Percentiles rank a stretch among this genome's conserved stretches.
phyloP scores from a whole-genome alignment of 2,888 invertebrate genomes.

The Himalopsyche anomala region DNA sequence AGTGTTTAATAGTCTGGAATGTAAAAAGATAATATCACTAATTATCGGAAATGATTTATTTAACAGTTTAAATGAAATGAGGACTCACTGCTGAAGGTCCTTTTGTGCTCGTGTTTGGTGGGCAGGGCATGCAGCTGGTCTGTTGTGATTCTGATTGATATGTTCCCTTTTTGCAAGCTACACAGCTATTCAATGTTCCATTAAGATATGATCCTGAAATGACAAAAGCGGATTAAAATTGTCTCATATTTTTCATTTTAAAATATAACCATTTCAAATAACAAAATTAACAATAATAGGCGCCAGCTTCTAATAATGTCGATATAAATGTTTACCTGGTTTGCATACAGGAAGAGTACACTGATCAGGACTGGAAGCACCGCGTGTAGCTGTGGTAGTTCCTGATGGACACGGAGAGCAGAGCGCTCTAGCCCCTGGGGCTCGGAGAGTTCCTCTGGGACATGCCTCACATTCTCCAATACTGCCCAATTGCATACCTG shows the following conservation, averaged over 20 bases:
- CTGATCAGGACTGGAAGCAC: conserved; percentile 90
- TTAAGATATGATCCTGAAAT: conserved; percentile 87
- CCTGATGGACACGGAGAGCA: conserved; percentile 93
- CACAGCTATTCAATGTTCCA: conserved; percentile 89
- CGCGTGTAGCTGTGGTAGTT: conserved; percentile 91
- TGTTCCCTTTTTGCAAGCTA: conserved; percentile 91
- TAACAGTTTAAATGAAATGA: background rate
- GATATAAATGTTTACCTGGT: conserved; percentile 75
- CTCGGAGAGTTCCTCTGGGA: conserved; percentile 90
- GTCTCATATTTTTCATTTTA: background rate
- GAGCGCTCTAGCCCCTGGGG: conserved; percentile 91
- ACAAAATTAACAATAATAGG: background rate
- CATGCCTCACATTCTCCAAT: conserved; percentile 96
- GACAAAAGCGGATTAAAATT: background rate
- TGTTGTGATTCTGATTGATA: conserved; percentile 95
- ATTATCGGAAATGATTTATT: too few relatives aligned
- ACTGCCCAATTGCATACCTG: conserved; percentile 88
- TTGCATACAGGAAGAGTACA: conserved; percentile 94
- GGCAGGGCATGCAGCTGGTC: conserved; percentile 90
- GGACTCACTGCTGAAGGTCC: conserved; percentile 86
- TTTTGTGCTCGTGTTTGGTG: conserved; percentile 93
- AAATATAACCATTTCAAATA: too few relatives aligned
- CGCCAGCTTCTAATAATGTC: background rate
- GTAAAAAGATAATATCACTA: background rate
- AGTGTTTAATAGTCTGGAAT: background rate